Evolutionary conservation across 2,797 vertebrate species (phyloP).

Genomic region (Anomalospiza imberbis): DNA sequence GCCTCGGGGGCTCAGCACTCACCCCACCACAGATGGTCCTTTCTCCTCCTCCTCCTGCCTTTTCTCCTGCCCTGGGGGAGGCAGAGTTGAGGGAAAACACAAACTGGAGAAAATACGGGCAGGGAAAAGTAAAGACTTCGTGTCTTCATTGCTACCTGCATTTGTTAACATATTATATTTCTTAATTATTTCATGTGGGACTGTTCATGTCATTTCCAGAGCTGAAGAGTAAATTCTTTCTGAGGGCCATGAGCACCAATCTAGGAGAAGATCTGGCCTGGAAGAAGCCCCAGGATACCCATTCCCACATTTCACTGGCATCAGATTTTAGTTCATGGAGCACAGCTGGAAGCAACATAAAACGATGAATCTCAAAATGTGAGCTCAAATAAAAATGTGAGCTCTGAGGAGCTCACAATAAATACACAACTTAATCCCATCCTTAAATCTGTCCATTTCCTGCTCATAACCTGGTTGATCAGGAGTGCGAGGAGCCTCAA

Average conservation of each 20-base stretch:
- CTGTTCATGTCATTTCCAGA: not conserved
- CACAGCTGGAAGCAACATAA: not conserved
- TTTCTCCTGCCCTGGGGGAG: not conserved
- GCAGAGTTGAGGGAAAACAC: not conserved
- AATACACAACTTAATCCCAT: not conserved
- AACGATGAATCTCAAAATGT: not conserved
- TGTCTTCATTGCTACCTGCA: not conserved
- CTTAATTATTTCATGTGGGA: not conserved
- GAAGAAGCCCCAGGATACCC: not conserved
- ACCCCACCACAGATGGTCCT: conserved; percentile 18
- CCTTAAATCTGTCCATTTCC: not conserved
- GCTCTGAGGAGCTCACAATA: not conserved
- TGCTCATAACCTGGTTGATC: not conserved
- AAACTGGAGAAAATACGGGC: not conserved
- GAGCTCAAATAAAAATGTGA: no score
- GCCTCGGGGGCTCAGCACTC: not conserved
- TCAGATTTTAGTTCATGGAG: not conserved
- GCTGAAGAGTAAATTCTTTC: not conserved
- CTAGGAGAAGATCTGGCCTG: not conserved
- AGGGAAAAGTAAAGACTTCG: not conserved
- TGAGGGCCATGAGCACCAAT: not conserved
- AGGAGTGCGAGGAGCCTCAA: not conserved
- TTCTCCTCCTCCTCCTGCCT: not conserved
- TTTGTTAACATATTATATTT: not conserved
- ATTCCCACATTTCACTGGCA: not conserved